Percentiles rank a stretch among this genome's conserved stretches.
Evolutionary conservation across 2,888 invertebrate genomes (phyloP).

Genomic region (Enoplolaimus lenunculus): DNA sequence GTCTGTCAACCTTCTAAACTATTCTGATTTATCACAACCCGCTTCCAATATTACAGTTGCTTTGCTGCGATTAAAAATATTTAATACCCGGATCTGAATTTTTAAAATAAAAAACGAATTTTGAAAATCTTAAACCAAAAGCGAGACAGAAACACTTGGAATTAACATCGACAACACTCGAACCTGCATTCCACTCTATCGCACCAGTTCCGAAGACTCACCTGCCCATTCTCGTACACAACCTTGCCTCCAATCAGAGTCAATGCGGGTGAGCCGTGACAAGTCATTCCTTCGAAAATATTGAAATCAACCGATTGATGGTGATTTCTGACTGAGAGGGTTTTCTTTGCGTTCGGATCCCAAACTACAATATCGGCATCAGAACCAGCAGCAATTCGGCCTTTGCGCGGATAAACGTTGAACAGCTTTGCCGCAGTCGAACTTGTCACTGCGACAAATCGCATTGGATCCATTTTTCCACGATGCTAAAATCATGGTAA

Average conservation of each 20-base stretch:
- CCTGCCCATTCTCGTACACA: slow-evolving; percentile 63
- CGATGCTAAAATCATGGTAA: slow-evolving; percentile 51
- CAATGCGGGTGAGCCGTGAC: slow-evolving; percentile 77
- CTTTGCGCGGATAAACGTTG: slow-evolving; percentile 72
- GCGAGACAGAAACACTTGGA: too few species aligned
- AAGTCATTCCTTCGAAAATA: slow-evolving; percentile 75
- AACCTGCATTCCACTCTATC: too few species aligned
- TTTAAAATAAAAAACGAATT: too few species aligned
- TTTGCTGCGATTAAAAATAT: too few species aligned
- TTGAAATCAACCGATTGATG: slow-evolving; percentile 87
- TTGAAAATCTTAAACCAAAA: too few species aligned
- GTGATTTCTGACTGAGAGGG: slow-evolving; percentile 78
- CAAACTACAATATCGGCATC: slow-evolving; percentile 95
- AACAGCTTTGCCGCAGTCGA: slow-evolving; percentile 83
- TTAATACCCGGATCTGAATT: too few species aligned
- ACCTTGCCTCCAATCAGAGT: slow-evolving; percentile 81
- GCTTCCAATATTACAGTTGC: too few species aligned
- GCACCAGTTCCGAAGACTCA: too few species aligned
- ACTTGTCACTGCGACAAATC: slow-evolving; percentile 90
- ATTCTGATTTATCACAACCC: too few species aligned
- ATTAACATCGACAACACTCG: too few species aligned
- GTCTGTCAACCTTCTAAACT: too few species aligned
- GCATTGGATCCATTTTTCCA: slow-evolving; percentile 74
- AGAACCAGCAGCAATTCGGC: slow-evolving; percentile 73
- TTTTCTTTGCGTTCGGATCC: slow-evolving; percentile 70